These are phyloP conservation scores for Lacanobia oleracea DNA, from an alignment of 2,888 invertebrate genomes.

Conservation along the genomic window DNA sequence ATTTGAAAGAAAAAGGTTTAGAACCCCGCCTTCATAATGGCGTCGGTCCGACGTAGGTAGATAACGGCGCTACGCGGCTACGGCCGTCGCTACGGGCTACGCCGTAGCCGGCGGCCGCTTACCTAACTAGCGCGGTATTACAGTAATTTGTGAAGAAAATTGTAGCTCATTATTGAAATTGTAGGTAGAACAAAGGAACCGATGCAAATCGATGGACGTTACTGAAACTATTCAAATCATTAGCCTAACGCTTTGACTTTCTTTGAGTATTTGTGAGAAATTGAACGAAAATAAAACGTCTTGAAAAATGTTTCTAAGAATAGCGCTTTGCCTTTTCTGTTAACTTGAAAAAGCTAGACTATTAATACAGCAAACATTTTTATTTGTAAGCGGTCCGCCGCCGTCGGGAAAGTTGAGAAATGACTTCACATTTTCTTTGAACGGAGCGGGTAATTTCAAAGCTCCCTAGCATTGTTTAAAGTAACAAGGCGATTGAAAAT, in stretches of 20 bases:
- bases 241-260: neutral
- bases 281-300: neutral
- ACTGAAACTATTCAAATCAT: constrained; percentile 20
- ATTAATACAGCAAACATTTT: neutral
- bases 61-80: constrained; percentile 37
- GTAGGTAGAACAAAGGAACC: neutral
- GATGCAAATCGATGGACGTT: constrained; percentile 1
- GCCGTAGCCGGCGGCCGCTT: constrained; percentile 63
- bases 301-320: constrained; percentile 1
- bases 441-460: neutral
- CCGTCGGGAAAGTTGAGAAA: constrained; percentile 29
- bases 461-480: neutral
- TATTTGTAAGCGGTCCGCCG: neutral
- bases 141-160: constrained; percentile 36
- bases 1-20: constrained; percentile 14
- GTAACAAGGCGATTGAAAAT: constrained; percentile 8
- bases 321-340: neutral
- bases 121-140: constrained; percentile 18
- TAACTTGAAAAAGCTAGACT: neutral
- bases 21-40: constrained; percentile 36
- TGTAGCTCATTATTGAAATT: constrained; percentile 40
- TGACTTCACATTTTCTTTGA: neutral
- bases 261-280: neutral
- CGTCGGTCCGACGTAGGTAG: constrained; percentile 30
- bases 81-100: constrained; percentile 57